Conservation (phyloP, 2,797 vertebrate genomes). For the Tadarida brasiliensis region DNA sequence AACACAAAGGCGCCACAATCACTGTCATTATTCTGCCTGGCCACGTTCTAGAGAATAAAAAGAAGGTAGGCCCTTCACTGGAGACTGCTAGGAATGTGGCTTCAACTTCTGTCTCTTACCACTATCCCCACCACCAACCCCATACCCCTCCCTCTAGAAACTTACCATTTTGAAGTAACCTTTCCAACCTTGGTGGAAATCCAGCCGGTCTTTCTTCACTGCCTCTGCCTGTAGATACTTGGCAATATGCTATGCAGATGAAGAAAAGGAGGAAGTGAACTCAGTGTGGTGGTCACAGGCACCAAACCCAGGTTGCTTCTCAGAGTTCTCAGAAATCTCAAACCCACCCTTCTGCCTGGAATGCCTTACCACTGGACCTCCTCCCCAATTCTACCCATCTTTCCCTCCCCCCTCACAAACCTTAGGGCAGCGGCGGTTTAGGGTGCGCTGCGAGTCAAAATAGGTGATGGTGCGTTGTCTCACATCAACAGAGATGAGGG, state of each 20-base stretch:
- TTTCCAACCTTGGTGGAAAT: conserved; percentile 94
- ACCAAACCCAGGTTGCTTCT: not conserved
- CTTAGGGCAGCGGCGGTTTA: conserved; percentile 97
- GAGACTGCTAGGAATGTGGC: not conserved
- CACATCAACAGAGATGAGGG: conserved; percentile 95
- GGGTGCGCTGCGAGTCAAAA: conserved; percentile 96
- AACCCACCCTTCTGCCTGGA: not conserved
- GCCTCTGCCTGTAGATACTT: conserved; percentile 97
- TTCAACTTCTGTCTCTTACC: not conserved
- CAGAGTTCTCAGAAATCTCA: not conserved
- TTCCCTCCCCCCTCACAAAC: conserved; percentile 78
- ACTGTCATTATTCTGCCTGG: conserved; percentile 96
- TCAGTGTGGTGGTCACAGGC: not conserved
- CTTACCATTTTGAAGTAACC: conserved; percentile 97
- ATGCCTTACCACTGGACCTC: not conserved
- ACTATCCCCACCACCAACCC: not conserved
- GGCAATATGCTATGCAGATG: conserved; percentile 92
- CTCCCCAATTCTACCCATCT: conserved; percentile 60
- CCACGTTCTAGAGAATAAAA: conserved; percentile 90
- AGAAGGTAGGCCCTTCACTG: not conserved
- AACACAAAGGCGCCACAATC: conserved; percentile 96
- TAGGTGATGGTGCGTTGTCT: conserved; percentile 93
- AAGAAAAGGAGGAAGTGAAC: not conserved
- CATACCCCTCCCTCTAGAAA: not conserved
- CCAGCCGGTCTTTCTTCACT: conserved; percentile 93